A percentile compares a stretch with the other conserved stretches of the same genome.
phyloP scores from a whole-genome alignment of 1,140 invertebrate species.

The Probaryconus sp. region DNA sequence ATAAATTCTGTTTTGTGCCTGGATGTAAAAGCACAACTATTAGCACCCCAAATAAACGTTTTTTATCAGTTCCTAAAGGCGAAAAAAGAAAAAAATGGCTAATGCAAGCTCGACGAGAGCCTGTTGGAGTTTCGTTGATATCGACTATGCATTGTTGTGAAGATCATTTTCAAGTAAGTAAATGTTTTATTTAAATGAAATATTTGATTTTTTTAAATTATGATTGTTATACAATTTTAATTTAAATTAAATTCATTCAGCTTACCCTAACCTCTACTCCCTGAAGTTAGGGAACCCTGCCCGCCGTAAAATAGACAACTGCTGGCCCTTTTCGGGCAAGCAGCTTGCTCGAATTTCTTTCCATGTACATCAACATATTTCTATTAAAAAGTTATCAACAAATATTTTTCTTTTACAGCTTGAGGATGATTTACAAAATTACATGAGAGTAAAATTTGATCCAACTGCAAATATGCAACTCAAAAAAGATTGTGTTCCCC shows the following conservation, averaged over 20 bases:
- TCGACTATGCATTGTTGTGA: background rate
- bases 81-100: background rate
- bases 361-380: too few species aligned
- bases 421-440: slow-evolving; percentile 39
- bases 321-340: too few species aligned
- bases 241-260: too few species aligned
- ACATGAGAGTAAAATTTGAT: slow-evolving; percentile 7
- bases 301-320: too few species aligned
- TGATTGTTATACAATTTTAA: too few species aligned
- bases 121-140: background rate
- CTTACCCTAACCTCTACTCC: too few species aligned
- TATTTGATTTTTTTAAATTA: too few species aligned
- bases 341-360: too few species aligned
- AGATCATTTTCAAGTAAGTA: slow-evolving; percentile 7
- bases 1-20: slow-evolving; percentile 4
- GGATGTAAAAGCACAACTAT: background rate
- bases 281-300: too few species aligned
- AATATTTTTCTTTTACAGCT: background rate
- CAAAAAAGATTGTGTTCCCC: slow-evolving; percentile 25
- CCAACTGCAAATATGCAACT: slow-evolving; percentile 8
- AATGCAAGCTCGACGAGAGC: background rate
- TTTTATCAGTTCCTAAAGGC: slow-evolving; percentile 2
- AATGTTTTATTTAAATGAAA: too few species aligned
- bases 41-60: background rate
- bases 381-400: too few species aligned